Conservation (phyloP, 2,797 vertebrate genomes). For the Danio tinwini region DNA sequence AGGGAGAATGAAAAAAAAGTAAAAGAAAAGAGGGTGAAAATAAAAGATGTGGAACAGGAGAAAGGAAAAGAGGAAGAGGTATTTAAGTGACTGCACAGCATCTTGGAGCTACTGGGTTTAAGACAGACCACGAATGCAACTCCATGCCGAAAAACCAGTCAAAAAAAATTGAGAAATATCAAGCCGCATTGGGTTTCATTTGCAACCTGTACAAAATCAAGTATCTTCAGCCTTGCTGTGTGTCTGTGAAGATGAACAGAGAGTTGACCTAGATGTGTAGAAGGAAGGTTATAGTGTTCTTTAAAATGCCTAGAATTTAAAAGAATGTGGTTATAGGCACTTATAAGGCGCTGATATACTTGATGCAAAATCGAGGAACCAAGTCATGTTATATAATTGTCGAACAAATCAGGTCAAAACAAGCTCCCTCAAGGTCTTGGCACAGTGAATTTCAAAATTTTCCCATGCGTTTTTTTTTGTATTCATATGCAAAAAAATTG, state of each 20-base stretch:
- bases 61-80: slow-evolving; percentile 74
- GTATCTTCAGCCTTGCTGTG: slow-evolving; percentile 56
- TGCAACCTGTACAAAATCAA: slow-evolving; percentile 67
- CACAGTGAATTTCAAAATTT: too few relatives aligned
- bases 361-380: too few relatives aligned
- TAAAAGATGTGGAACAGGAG: slow-evolving; percentile 62
- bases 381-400: too few relatives aligned
- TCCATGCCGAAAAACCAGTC: not conserved
- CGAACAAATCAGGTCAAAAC: too few relatives aligned
- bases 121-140: slow-evolving; percentile 37
- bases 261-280: slow-evolving; percentile 64
- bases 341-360: too few relatives aligned
- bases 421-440: too few relatives aligned
- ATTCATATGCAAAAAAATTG: too few relatives aligned
- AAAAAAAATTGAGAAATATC: too few relatives aligned
- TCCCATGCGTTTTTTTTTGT: too few relatives aligned
- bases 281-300: slow-evolving; percentile 28
- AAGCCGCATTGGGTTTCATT: slow-evolving; percentile 56
- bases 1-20: slow-evolving; percentile 50
- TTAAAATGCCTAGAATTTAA: not conserved
- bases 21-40: slow-evolving; percentile 64
- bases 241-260: slow-evolving; percentile 57
- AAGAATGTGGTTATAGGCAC: not conserved
- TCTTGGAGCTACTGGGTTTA: slow-evolving; percentile 67
- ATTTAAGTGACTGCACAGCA: slow-evolving; percentile 60